Conservation (phyloP, 1,140 invertebrate species). For the Telenomus remus region DNA sequence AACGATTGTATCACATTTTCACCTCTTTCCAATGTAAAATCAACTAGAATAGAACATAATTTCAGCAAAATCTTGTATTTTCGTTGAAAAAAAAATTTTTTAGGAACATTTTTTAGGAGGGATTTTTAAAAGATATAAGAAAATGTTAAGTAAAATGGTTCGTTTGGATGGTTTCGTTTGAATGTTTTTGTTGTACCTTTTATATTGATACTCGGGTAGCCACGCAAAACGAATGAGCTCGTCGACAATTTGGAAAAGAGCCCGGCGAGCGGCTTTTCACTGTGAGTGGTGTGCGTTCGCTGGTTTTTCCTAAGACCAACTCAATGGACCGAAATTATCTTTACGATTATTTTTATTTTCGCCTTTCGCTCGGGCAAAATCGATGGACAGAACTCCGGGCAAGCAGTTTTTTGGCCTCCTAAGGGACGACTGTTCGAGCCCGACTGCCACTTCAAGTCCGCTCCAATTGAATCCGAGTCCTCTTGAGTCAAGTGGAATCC, state of each 20-base stretch:
- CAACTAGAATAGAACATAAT: no score
- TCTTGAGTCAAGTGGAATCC: background rate
- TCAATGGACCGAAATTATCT: slow-evolving; percentile 25
- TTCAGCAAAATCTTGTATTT: no score
- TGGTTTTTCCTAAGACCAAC: slow-evolving; percentile 8
- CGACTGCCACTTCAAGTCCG: no score
- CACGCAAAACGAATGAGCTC: background rate
- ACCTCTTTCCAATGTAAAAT: slow-evolving; percentile 7
- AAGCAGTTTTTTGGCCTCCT: background rate
- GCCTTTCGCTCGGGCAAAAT: slow-evolving; percentile 12
- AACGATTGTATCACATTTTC: slow-evolving; percentile 16
- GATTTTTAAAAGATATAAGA: no score
- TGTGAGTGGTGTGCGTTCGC: slow-evolving; percentile 4
- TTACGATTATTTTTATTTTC: slow-evolving; percentile 28
- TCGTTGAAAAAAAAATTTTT: no score
- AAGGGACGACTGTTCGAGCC: no score
- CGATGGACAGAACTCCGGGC: slow-evolving; percentile 6
- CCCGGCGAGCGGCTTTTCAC: background rate
- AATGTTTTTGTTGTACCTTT: background rate
- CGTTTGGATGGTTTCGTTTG: no score
- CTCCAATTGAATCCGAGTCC: background rate
- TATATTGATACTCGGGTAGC: background rate
- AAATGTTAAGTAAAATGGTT: no score
- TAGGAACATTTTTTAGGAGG: no score
- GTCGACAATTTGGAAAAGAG: slow-evolving; percentile 1